These are phyloP conservation scores for Cirrhinus mrigala DNA, from an alignment of 2,797 vertebrate species.

Conservation along the genomic window DNA sequence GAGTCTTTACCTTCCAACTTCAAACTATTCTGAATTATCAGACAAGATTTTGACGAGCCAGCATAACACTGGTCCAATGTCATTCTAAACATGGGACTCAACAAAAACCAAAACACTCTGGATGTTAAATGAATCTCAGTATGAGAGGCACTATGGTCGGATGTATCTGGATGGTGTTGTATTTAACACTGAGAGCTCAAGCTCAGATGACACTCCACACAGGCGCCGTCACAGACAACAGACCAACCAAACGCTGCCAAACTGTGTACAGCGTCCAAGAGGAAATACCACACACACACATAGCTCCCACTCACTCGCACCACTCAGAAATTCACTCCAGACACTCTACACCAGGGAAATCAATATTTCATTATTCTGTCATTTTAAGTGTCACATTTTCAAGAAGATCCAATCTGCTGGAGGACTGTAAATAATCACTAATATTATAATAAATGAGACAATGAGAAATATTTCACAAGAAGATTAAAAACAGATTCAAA, in stretches of 20 bases:
- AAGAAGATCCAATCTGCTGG: neutral
- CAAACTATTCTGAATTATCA: neutral
- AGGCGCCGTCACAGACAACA: slow-evolving; percentile 70
- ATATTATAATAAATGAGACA: neutral
- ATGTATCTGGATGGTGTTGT: neutral
- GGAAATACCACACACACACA: slow-evolving; percentile 76
- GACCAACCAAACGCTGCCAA: slow-evolving; percentile 73
- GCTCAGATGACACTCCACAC: slow-evolving; percentile 74
- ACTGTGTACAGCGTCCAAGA: slow-evolving; percentile 75
- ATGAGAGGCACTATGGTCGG: neutral
- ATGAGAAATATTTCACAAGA: neutral
- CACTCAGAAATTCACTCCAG: neutral
- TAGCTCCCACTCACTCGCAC: neutral
- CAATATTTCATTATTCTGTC: neutral
- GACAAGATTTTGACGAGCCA: no score
- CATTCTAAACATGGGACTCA: neutral
- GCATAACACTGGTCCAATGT: neutral
- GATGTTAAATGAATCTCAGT: no score
- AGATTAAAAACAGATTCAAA: neutral
- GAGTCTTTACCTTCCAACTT: neutral
- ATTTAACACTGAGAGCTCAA: slow-evolving; percentile 37
- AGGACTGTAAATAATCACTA: neutral
- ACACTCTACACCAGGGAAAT: neutral
- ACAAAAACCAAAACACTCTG: neutral
- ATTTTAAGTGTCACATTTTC: neutral